These are phyloP conservation scores for Entomobrya proxima DNA, from an alignment of 2,888 invertebrate species.

Conservation along the genomic window DNA sequence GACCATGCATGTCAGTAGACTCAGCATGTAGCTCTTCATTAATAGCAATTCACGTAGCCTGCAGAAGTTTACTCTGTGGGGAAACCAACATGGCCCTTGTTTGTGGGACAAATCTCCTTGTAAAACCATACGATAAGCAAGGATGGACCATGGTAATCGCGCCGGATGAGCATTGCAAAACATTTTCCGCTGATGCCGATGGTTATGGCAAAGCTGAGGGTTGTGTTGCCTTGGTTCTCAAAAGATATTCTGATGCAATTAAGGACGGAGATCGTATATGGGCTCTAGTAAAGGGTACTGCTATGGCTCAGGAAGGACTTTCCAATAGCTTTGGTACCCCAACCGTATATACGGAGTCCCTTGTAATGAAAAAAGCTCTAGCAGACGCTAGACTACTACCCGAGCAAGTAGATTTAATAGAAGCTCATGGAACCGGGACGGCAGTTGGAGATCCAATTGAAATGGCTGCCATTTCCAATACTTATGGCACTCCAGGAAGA, in stretches of 20 bases:
- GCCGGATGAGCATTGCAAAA: slow-evolving; percentile 39
- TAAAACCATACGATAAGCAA: slow-evolving; percentile 15
- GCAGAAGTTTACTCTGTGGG: neutral
- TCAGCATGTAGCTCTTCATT: slow-evolving; percentile 51
- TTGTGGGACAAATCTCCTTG: slow-evolving; percentile 50
- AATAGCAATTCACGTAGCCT: slow-evolving; percentile 35
- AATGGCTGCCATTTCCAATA: slow-evolving; percentile 44
- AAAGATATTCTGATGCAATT: slow-evolving; percentile 73
- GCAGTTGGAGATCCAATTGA: slow-evolving; percentile 62
- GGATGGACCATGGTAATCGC: neutral
- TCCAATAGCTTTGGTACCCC: slow-evolving; percentile 76
- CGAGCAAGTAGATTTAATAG: slow-evolving; percentile 38
- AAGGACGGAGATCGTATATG: slow-evolving; percentile 71
- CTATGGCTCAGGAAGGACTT: slow-evolving; percentile 76
- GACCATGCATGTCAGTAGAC: slow-evolving; percentile 56
- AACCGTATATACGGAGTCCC: slow-evolving; percentile 21
- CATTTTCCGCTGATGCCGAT: slow-evolving; percentile 40
- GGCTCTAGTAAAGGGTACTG: slow-evolving; percentile 74
- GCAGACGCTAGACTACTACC: slow-evolving; percentile 55
- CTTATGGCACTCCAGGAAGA: slow-evolving; percentile 24
- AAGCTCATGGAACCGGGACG: slow-evolving; percentile 40
- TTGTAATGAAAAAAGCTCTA: slow-evolving; percentile 48
- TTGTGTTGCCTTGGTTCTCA: slow-evolving; percentile 74
- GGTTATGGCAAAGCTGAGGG: slow-evolving; percentile 77
- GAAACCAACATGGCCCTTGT: slow-evolving; percentile 30